Percentiles rank a stretch among this genome's conserved stretches.
phyloP scores from a whole-genome alignment of 2,113 vertebrate genomes.

The Gavia stellata region DNA sequence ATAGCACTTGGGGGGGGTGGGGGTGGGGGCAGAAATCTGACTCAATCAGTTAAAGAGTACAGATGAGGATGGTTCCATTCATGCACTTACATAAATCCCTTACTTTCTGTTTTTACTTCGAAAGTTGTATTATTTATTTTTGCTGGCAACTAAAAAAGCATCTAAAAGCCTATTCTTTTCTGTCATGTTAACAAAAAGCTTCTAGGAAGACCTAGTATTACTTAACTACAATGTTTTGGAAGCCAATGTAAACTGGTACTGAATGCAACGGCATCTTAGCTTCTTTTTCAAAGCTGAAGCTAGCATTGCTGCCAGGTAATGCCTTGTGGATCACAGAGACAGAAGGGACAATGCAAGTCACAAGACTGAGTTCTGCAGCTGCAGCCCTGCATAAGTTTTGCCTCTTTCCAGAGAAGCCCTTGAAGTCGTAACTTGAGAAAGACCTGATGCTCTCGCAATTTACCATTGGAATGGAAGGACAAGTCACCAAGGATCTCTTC shows the following conservation, averaged over 20 bases:
- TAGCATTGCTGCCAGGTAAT: neutral
- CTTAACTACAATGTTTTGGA: neutral
- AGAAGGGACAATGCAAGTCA: neutral
- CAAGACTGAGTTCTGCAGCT: neutral
- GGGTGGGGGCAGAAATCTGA: neutral
- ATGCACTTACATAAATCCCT: neutral
- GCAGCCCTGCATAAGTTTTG: neutral
- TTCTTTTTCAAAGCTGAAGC: neutral
- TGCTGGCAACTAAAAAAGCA: neutral
- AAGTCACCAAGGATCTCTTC: constrained; percentile 85
- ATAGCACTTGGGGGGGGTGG: no score
- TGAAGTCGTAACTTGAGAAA: neutral
- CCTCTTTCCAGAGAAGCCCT: neutral
- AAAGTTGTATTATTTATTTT: neutral
- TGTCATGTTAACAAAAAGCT: neutral
- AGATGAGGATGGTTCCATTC: neutral
- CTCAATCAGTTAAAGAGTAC: neutral
- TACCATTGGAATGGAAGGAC: constrained; percentile 85
- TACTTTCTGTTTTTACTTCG: neutral
- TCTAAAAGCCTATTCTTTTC: neutral
- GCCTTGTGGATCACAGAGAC: neutral
- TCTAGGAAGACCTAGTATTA: neutral
- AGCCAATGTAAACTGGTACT: neutral
- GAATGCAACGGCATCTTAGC: neutral
- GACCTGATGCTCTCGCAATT: neutral